Conservation (phyloP, 1,140 invertebrate genomes). For the Sarcophaga peregrina region DNA sequence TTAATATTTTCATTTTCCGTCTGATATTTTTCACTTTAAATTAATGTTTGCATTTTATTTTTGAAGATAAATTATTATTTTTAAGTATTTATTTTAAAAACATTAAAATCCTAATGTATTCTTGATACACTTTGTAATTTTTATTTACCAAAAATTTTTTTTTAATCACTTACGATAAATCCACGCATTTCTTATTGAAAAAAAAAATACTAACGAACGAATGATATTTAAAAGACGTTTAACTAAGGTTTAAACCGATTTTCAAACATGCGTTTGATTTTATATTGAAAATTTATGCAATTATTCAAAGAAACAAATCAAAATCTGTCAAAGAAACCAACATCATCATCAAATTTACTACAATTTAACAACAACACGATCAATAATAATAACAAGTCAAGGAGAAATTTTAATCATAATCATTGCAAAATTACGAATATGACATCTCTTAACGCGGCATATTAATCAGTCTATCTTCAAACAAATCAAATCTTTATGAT, state of each 20-base stretch:
- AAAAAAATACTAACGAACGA: constrained; percentile 23
- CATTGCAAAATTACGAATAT: constrained; percentile 16
- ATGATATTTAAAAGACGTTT: constrained; percentile 1
- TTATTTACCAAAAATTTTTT: background rate
- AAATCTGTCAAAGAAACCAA: background rate
- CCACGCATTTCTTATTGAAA: constrained; percentile 27
- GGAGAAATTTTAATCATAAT: background rate
- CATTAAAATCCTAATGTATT: background rate
- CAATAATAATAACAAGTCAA: background rate
- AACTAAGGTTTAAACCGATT: constrained; percentile 4
- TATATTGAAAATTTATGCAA: constrained; percentile 26
- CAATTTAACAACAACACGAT: background rate
- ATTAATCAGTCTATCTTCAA: background rate
- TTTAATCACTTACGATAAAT: constrained; percentile 27
- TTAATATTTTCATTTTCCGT: background rate
- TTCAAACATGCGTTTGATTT: background rate
- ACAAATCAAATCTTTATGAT: no score
- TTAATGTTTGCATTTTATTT: background rate
- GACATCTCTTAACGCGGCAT: background rate
- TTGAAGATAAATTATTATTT: background rate
- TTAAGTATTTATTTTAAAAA: background rate
- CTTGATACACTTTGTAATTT: background rate
- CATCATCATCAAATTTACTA: background rate
- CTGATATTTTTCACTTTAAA: background rate
- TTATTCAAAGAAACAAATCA: background rate